These are phyloP conservation scores for Aleiodes alternator DNA, from an alignment of 2,888 invertebrate species.

Conservation along the genomic window DNA sequence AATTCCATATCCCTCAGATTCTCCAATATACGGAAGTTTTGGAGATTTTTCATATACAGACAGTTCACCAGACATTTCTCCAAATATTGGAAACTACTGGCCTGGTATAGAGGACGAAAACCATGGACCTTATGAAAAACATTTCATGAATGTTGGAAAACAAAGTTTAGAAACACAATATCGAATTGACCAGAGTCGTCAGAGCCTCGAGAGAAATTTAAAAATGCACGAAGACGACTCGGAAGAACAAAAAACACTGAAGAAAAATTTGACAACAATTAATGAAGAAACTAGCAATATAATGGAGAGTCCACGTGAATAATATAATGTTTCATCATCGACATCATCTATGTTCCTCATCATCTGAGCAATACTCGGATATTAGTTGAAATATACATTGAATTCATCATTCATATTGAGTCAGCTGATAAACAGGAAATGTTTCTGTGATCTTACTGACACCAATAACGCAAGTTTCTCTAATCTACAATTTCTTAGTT, in stretches of 20 bases:
- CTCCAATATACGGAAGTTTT: constrained; percentile 64
- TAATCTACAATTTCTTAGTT: neutral
- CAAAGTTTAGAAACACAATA: constrained; percentile 58
- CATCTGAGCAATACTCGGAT: constrained; percentile 1
- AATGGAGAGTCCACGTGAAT: constrained; percentile 63
- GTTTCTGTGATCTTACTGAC: constrained; percentile 35
- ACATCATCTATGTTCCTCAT: constrained; percentile 53
- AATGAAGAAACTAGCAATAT: constrained; percentile 63
- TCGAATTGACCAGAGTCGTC: constrained; percentile 60
- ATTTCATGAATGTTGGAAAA: constrained; percentile 58
- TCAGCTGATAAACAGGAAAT: constrained; percentile 33
- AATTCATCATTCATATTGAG: constrained; percentile 33
- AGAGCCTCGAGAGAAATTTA: constrained; percentile 60
- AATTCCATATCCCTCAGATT: constrained; percentile 63
- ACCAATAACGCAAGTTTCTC: constrained; percentile 32
- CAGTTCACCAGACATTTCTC: constrained; percentile 66
- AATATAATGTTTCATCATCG: constrained; percentile 50
- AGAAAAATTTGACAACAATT: constrained; percentile 65
- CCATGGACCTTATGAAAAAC: constrained; percentile 58
- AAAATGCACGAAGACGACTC: constrained; percentile 48
- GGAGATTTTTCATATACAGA: constrained; percentile 67
- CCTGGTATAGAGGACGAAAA: constrained; percentile 58
- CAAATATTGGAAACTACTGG: constrained; percentile 62
- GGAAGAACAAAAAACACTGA: constrained; percentile 48
- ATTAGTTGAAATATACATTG: neutral